Base-by-base conservation (phyloP, 2,888 invertebrate species). In the Chironomus riparius region DNA sequence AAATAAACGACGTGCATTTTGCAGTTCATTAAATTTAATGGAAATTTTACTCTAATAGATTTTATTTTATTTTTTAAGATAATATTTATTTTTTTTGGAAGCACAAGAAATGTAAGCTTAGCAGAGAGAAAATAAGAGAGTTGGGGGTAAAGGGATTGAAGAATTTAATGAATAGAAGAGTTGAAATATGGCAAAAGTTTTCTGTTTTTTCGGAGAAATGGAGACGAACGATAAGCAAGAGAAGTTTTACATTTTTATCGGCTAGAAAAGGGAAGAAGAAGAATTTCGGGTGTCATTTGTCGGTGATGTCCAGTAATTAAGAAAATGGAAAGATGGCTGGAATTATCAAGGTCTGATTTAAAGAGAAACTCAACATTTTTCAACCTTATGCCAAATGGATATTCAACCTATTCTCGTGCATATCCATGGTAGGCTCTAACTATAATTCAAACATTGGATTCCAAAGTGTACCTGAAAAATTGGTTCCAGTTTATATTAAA, bases 21-120 rank as follows among this genome's bases (percentile, higher is more conserved):
- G 72, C 72, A 72, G 72, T 72, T 72, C 72, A 72, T 72, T 72
- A 72, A 72, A 50, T 38, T 56, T 71, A 71, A 71, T 71, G 71
- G 71, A 71, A 71, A 13, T 71, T 71, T 72, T 61, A 22, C 22
- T 70, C 18, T 70, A 70, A 70, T 70, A 70, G 70, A 70, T 72
- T 72, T 61, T 72, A 3, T 38, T 18, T 22, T 21, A n/a, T 47
- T 47, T 47, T 28, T 13, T 13, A 24, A 13, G 21, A 21, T 65
- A 21, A 65, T 24, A 24, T 24, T 24, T 65, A 13, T 65, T 21
- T 21, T 13, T 65, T 65, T 65, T 24, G 65, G 65, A 4, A 18
- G 13, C 21, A 65, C 4, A 56, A 56, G 18, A 56, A 56, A 12
- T 15, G 1, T n/a, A 56, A 18, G 18, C 18, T 56, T 56, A 56